Evolutionary conservation across 2,888 invertebrate genomes (phyloP).

Genomic region (Diarsia mendica): DNA sequence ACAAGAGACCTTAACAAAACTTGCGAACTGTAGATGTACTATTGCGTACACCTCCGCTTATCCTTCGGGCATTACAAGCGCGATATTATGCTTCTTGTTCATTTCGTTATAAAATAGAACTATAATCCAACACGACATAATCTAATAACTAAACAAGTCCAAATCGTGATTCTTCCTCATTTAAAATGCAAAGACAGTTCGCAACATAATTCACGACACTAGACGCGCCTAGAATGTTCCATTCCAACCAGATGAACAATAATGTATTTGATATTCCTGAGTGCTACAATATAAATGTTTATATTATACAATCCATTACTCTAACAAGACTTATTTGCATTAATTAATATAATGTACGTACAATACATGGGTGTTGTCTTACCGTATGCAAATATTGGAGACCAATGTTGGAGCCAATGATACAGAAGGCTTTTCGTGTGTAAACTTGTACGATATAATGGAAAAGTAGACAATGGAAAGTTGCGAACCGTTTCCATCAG

Average conservation of each 20-base stretch:
- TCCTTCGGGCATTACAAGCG: background rate
- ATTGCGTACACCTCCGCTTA: background rate
- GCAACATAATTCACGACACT: slow-evolving; percentile 31
- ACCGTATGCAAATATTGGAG: slow-evolving; percentile 50
- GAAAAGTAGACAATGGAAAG: slow-evolving; percentile 76
- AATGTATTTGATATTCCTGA: slow-evolving; percentile 58
- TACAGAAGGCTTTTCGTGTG: slow-evolving; percentile 66
- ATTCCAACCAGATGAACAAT: slow-evolving; percentile 39
- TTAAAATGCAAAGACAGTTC: slow-evolving; percentile 41
- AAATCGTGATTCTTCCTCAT: slow-evolving; percentile 38
- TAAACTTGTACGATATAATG: slow-evolving; percentile 81
- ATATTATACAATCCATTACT: slow-evolving; percentile 62
- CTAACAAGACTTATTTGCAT: slow-evolving; percentile 56
- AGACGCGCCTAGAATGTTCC: slow-evolving; percentile 41
- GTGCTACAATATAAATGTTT: slow-evolving; percentile 57
- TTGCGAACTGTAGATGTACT: background rate
- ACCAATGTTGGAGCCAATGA: slow-evolving; percentile 42
- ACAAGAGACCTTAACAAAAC: background rate
- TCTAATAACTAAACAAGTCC: slow-evolving; percentile 28
- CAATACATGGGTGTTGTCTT: slow-evolving; percentile 52
- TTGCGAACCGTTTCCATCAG: slow-evolving; percentile 72
- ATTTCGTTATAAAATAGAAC: background rate
- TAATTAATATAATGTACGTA: slow-evolving; percentile 61
- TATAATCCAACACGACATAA: slow-evolving; percentile 14
- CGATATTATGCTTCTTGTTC: background rate